phyloP scores from a whole-genome alignment of 1,140 invertebrate genomes.

The Nomia melanderi region DNA sequence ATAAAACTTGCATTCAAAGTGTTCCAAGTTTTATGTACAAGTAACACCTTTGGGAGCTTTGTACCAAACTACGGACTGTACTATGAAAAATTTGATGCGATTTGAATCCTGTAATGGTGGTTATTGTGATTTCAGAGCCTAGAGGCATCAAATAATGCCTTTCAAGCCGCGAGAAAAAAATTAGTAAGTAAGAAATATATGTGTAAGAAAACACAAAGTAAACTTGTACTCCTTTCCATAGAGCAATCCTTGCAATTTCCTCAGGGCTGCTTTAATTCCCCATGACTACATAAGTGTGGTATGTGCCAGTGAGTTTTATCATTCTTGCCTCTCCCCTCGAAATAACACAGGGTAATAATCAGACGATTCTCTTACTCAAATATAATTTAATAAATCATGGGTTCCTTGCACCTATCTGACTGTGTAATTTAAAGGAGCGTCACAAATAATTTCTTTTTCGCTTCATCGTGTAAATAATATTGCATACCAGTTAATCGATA shows the following conservation, averaged over 20 bases:
- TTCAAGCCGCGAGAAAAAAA: conserved; percentile 81
- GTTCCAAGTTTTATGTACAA: conserved; percentile 36
- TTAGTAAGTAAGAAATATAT: conserved; percentile 81
- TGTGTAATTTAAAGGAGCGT: background rate
- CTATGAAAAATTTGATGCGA: conserved; percentile 52
- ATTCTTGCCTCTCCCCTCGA: conserved; percentile 46
- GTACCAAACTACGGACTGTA: conserved; percentile 69
- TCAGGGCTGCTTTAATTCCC: conserved; percentile 62
- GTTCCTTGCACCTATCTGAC: background rate
- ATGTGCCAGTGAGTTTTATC: conserved; percentile 56
- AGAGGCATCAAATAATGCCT: conserved; percentile 82
- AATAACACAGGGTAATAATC: conserved; percentile 60
- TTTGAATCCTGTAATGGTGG: conserved; percentile 76
- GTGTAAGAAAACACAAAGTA: conserved; percentile 77
- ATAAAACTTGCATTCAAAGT: background rate
- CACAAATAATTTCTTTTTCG: background rate
- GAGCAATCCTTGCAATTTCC: conserved; percentile 62
- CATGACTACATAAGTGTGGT: conserved; percentile 52
- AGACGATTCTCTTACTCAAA: conserved; percentile 44
- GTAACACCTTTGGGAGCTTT: conserved; percentile 60
- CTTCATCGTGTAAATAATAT: conserved; percentile 3
- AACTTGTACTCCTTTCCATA: conserved; percentile 62
- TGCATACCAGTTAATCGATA: background rate
- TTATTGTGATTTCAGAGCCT: conserved; percentile 82
- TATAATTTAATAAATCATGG: background rate